Evolutionary conservation across 2,888 invertebrate species (phyloP).

Genomic region (Blomia tropicalis): DNA sequence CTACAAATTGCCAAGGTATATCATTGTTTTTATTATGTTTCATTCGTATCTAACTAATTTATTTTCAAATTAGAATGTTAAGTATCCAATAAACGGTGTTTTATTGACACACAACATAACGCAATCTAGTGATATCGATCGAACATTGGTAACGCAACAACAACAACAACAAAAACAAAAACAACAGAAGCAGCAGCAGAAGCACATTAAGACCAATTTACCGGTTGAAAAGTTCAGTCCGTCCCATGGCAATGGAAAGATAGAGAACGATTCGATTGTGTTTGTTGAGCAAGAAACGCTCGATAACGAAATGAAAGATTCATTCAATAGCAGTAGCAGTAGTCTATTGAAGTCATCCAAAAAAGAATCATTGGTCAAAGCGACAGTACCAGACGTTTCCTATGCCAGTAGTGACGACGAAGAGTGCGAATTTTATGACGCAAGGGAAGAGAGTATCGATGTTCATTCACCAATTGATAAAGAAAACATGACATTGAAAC

Average conservation of each 20-base stretch:
- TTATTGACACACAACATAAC: background rate
- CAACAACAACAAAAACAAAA: background rate
- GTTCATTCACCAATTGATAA: conserved; percentile 2
- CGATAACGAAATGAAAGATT: background rate
- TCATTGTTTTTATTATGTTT: background rate
- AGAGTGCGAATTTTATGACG: conserved; percentile 69
- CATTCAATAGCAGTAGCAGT: no score
- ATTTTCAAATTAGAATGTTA: conserved; percentile 54
- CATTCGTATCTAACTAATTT: background rate
- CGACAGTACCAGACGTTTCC: conserved; percentile 68
- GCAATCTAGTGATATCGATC: background rate
- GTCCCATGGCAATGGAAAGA: background rate
- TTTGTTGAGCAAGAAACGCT: background rate
- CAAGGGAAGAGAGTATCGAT: conserved; percentile 33
- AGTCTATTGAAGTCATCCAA: background rate
- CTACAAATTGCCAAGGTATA: conserved; percentile 87
- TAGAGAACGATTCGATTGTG: background rate
- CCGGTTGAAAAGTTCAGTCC: background rate
- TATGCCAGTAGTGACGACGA: conserved; percentile 96
- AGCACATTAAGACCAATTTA: background rate
- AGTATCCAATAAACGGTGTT: conserved; percentile 73
- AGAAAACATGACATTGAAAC: background rate
- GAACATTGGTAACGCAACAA: background rate
- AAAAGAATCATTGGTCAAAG: background rate
- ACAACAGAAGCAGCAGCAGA: background rate